Base-by-base conservation (phyloP, 2,888 invertebrate species). In the Synergus itoensis region DNA sequence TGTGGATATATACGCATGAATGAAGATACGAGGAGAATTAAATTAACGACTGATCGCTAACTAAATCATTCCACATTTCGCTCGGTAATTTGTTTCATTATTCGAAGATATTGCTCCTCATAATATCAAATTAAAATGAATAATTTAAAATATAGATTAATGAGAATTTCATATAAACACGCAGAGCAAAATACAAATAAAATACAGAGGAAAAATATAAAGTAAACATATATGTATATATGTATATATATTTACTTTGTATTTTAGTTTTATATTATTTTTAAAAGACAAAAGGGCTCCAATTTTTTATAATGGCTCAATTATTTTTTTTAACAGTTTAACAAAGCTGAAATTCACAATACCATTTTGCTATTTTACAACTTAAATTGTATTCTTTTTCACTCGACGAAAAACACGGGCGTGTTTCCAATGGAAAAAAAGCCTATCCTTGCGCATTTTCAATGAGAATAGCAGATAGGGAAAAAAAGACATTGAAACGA, bases 21-120 rank as follows among this genome's bases (percentile, higher is more conserved):
- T 3, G 48, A n/a, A 69, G 36, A 48, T 48, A n/a, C 16, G 16
- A 28, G 45, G 69, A 14, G 28, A 69, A 69, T 69, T 48, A 48
- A 69, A 69, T 69, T 69, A 69, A 48, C 48, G 69, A 45, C 45
- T 69, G 16, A 16, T 48, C 69, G 48, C 69, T 48, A 48, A 48
- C 36, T 69, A 45, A 8, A 28, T 28, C 8, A 69, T 69, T 48
- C 36, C 48, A 48, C 21, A 48, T 69, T 69, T 28, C 28, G 21
- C 45, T 21, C 3, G 21, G 48, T 69, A 36, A 48, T 48, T 69
- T 48, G 21, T 28, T 48, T 69, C 43, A 28, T 36, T 28, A 28
- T 45, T 48, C 48, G 0, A 9, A 8, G 8, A 45, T 21, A 18
- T 43, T 21, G 3, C 16, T 48, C 0, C 5, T n/a, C 48, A 5